phyloP scores from a whole-genome alignment of 2,888 invertebrate species.

The Sarcophaga carnaria region DNA sequence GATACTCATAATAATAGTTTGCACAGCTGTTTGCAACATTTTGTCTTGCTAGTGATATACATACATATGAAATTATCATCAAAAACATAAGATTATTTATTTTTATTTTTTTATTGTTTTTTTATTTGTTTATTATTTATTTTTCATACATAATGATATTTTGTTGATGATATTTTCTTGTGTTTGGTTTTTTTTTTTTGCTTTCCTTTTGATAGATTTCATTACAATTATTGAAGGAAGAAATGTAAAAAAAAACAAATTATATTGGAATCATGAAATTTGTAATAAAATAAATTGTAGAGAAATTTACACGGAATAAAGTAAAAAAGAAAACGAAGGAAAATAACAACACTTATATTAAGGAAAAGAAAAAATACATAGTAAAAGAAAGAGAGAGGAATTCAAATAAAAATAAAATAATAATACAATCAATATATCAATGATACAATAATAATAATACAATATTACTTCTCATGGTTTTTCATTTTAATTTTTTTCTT shows the following conservation, averaged over 20 bases:
- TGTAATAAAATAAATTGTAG: not conserved
- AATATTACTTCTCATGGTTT: too few species aligned
- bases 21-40: too few species aligned
- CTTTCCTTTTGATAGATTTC: not conserved
- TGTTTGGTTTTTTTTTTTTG: not conserved
- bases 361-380: not conserved
- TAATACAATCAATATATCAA: not conserved
- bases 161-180: not conserved
- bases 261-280: not conserved
- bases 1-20: too few species aligned
- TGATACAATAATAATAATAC: not conserved
- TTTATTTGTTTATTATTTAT: slow-evolving; percentile 62
- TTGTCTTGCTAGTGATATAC: too few species aligned
- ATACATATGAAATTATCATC: too few species aligned
- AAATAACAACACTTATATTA: too few species aligned
- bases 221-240: not conserved
- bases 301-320: too few species aligned
- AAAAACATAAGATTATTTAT: too few species aligned
- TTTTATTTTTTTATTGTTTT: slow-evolving; percentile 54
- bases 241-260: not conserved
- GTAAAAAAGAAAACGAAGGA: too few species aligned
- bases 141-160: slow-evolving; percentile 52
- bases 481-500: slow-evolving; percentile 50
- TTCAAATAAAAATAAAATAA: not conserved
- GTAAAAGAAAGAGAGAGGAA: not conserved